phyloP scores from a whole-genome alignment of 2,113 vertebrate species.

The Prionailurus viverrinus region DNA sequence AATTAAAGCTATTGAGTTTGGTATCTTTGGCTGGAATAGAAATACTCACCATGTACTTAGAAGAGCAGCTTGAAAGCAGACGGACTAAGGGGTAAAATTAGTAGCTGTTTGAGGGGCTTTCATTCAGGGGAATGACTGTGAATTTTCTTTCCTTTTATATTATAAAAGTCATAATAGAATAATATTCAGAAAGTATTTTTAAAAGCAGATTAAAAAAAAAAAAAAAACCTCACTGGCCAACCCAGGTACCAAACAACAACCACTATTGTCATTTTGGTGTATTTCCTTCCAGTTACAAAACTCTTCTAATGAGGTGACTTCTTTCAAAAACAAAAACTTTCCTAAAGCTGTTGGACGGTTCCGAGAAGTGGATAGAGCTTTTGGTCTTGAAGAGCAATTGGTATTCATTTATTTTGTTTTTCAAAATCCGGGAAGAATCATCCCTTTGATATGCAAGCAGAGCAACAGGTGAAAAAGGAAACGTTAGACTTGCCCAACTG shows the following conservation, averaged over 20 bases:
- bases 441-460: conserved; percentile 73
- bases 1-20: conserved; percentile 28
- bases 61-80: background rate
- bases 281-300: conserved; percentile 58
- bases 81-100: background rate
- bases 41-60: background rate
- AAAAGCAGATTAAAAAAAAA: background rate
- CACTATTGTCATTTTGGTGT: background rate
- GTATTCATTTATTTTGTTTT: conserved; percentile 80
- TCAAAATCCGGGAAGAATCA: conserved; percentile 54
- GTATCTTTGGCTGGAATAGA: conserved; percentile 51
- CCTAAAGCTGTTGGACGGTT: background rate
- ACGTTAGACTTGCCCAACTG: background rate
- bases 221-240: background rate
- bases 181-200: background rate
- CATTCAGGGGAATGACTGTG: background rate
- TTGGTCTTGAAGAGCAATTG: conserved; percentile 55
- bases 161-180: background rate
- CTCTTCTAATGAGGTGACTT: conserved; percentile 38
- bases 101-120: background rate
- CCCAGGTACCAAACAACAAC: background rate
- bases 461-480: conserved; percentile 43
- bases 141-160: conserved; percentile 27
- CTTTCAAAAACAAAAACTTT: conserved; percentile 54
- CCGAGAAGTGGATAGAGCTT: conserved; percentile 8